Evolutionary conservation across 30 jellyfish, hydroid and myxozoan genomes (phyloP).

Genomic region (Cassiopea andromeda): DNA sequence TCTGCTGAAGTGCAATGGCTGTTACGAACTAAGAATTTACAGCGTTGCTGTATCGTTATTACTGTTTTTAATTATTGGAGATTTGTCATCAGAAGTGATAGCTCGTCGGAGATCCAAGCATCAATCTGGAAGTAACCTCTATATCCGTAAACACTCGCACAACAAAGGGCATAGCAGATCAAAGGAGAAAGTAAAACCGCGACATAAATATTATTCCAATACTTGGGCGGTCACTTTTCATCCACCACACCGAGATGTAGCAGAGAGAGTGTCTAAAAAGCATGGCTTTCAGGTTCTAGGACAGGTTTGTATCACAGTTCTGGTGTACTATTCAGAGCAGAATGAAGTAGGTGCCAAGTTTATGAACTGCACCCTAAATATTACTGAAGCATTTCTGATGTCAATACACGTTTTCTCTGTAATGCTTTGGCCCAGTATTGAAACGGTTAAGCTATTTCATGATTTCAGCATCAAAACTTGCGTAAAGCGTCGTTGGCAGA

Average conservation of each 20-base stretch:
- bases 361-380: too few relatives aligned
- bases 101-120: constrained; percentile 47
- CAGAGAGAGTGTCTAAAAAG: constrained; percentile 90
- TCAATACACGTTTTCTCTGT: too few relatives aligned
- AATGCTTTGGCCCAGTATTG: too few relatives aligned
- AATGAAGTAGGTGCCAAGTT: too few relatives aligned
- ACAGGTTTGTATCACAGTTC: constrained; percentile 66
- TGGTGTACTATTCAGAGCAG: too few relatives aligned
- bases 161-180: constrained; percentile 34
- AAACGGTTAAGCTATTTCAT: too few relatives aligned
- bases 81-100: constrained; percentile 21
- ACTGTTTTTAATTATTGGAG: constrained; percentile 50
- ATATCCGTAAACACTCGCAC: constrained; percentile 45
- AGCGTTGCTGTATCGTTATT: constrained; percentile 36
- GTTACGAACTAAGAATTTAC: constrained; percentile 20
- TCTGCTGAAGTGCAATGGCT: constrained; percentile 31
- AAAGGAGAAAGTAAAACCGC: constrained; percentile 35
- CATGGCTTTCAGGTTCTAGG: constrained; percentile 94
- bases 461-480: too few relatives aligned
- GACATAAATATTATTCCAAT: constrained; percentile 75
- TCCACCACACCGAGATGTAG: constrained; percentile 93
- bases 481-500: too few relatives aligned
- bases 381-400: too few relatives aligned
- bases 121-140: constrained; percentile 50
- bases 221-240: constrained; percentile 98